These are phyloP conservation scores for Mesochorus sp. DNA, from an alignment of 2,888 invertebrate species.

Conservation along the genomic window DNA sequence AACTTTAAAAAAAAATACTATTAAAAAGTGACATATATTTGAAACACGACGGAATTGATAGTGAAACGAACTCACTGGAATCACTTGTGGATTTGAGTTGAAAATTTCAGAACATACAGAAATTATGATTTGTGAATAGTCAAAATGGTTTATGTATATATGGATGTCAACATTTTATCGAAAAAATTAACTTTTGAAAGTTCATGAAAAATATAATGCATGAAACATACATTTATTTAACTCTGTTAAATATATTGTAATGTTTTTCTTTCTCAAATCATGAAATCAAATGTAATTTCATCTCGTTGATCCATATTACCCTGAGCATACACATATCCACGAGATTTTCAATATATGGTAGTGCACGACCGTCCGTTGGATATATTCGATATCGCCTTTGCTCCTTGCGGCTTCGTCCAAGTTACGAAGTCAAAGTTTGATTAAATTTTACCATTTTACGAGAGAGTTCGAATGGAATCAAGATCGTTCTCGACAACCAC, in stretches of 20 bases:
- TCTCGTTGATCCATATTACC: neutral
- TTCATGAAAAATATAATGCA: neutral
- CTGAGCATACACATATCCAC: neutral
- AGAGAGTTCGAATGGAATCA: slow-evolving; percentile 51
- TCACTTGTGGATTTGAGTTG: neutral
- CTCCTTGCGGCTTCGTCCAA: slow-evolving; percentile 32
- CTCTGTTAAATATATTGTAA: too few relatives aligned
- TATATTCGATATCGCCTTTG: slow-evolving; percentile 54
- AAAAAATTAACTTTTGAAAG: too few relatives aligned
- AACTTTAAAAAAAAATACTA: neutral
- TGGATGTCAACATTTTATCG: too few relatives aligned
- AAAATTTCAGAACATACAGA: too few relatives aligned
- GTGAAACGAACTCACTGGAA: neutral
- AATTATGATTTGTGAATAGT: neutral
- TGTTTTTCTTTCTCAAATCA: neutral
- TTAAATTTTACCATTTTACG: slow-evolving; percentile 74
- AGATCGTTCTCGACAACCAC: slow-evolving; percentile 10
- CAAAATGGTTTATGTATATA: too few relatives aligned
- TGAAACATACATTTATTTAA: neutral
- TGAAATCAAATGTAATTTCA: neutral
- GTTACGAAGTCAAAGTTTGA: slow-evolving; percentile 68
- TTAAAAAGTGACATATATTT: too few relatives aligned
- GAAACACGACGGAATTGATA: slow-evolving; percentile 13
- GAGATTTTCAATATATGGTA: slow-evolving; percentile 8
- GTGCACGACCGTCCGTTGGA: slow-evolving; percentile 33